Base-by-base conservation (phyloP, 2,797 vertebrate species). In the Typhlichthys eigenmanni region DNA sequence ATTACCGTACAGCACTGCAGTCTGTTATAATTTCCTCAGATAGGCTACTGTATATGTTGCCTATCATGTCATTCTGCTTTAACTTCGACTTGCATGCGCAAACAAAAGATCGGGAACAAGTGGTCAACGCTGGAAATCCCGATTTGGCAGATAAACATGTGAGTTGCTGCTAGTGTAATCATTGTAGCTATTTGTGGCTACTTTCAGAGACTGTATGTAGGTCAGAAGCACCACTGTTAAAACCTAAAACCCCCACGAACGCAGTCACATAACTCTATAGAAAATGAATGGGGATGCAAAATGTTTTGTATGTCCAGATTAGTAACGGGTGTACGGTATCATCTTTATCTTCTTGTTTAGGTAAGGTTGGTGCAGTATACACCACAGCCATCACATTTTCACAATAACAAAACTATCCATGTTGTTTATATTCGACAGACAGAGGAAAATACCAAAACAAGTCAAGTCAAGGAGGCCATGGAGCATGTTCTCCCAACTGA, bases 31-130 rank as follows among this genome's bases (percentile, higher is more conserved):
- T 4, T 60, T 12, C 17, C 29, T n/a, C 47, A 29, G 7, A 49
- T 13, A 29, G 5, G 5, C 11, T 38, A 16, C 45, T 14, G 9
- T 58, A 13, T 51, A 47, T 55, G 54, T 34, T 9, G 10, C 47
- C 8, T 13, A 61, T 11, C 3, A 92, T 94, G 93, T 91, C 91
- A 1, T 94, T 93, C 76, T 88, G 84, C 71, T 93, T 94, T 74
- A 91, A 93, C 68, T 94, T 94, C 55, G 81, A 91, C 32, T 64
- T 93, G 49, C 73, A 87, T 1, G 61, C 66, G 45, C 64, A 71
- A 60, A 55, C 76, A 57, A 54, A 49, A 51, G 61, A 56, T 3
- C 2, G 17, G 2, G 50, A 51, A 1, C 60, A 62, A 13, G 60
- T 43, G 62, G 61, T 13, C 13, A 66, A 65, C 55, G 66, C 53